Conservation (phyloP, 23 tunicate genomes). For the Styela plicata region DNA sequence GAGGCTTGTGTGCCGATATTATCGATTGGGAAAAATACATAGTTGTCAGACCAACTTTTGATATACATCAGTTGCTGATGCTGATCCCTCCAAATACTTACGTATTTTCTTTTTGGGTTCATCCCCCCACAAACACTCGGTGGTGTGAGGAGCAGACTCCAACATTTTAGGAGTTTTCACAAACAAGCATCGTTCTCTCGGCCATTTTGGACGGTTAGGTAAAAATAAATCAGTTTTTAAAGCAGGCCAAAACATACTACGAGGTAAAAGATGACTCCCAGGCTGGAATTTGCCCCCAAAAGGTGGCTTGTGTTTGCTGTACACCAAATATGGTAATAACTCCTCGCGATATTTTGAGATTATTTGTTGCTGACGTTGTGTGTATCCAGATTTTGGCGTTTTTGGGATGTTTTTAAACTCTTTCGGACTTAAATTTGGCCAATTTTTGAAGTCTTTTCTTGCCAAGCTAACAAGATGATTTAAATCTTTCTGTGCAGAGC, state of each 20-base stretch:
- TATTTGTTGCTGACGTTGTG: constrained; percentile 3
- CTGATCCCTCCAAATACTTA: not conserved
- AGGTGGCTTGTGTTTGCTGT: not conserved
- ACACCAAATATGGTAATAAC: constrained; percentile 8
- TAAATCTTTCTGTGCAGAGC: not conserved
- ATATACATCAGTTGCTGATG: too few relatives aligned
- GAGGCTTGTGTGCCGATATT: too few relatives aligned
- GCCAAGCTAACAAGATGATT: not conserved
- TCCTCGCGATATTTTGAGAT: constrained; percentile 1
- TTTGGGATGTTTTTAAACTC: constrained; percentile 6
- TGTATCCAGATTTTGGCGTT: not conserved
- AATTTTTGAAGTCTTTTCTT: not conserved
- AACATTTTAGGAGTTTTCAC: constrained; percentile 61
- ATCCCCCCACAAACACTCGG: constrained; percentile 39
- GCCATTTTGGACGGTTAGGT: constrained; percentile 44
- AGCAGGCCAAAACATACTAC: constrained; percentile 45
- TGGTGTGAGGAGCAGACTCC: constrained; percentile 42
- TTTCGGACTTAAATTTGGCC: not conserved
- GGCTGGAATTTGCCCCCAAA: constrained; percentile 46
- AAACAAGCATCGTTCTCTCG: constrained; percentile 33
- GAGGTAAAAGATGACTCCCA: constrained; percentile 41
- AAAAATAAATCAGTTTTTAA: constrained; percentile 15
- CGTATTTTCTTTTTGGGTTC: not conserved
- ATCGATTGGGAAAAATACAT: too few relatives aligned
- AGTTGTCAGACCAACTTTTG: too few relatives aligned